Base-by-base conservation (phyloP, 2,888 invertebrate genomes). In the Tenthredo mesomela region DNA sequence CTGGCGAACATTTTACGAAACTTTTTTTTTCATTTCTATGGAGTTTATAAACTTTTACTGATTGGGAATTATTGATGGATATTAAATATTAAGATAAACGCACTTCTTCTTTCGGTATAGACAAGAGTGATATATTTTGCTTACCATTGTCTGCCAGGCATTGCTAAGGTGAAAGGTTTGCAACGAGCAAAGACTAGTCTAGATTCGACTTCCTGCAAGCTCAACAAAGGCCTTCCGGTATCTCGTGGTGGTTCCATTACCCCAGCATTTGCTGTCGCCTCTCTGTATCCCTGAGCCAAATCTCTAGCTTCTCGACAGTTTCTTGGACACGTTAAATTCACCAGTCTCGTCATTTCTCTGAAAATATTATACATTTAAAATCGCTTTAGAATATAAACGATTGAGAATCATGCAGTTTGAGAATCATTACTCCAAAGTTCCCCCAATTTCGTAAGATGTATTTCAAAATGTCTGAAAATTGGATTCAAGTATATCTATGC, bases 171-270 rank as follows among this genome's bases (percentile, higher is more conserved):
- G 93, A 98, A 98, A 83, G 98, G 97, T 95, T 97, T 97, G 95
- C 97, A 98, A 93, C 97, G 96, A 90, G 98, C 98, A 94, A 98
- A 98, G 89, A 98, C 98, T 92, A 98, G 95, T 90, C 98, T 95
- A 90, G 97, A 97, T 93, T 98, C 98, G 87, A 98, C 95, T 92
- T 98, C 98, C 90, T 97, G 97, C 82, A 98, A 95, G 18, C 97
- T 97, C 6, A 98, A 93, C 86, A 98, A 92, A 0, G 97, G 97
- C 86, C 97, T 95, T 0, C 97, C 97, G 70, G 92, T 91, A 90
- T 97, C 97, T 21, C 97, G 96, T 84, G 97, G 95, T 0, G 97
- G 96, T 88, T 97, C 97, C 97, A 97, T 98, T 6, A 97, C 94
- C 3, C 97, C 97, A 21, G 97, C 97, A 86, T 96, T 97, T 9